These are phyloP conservation scores for Brenthis ino DNA, from an alignment of 2,888 invertebrate species.

Conservation along the genomic window DNA sequence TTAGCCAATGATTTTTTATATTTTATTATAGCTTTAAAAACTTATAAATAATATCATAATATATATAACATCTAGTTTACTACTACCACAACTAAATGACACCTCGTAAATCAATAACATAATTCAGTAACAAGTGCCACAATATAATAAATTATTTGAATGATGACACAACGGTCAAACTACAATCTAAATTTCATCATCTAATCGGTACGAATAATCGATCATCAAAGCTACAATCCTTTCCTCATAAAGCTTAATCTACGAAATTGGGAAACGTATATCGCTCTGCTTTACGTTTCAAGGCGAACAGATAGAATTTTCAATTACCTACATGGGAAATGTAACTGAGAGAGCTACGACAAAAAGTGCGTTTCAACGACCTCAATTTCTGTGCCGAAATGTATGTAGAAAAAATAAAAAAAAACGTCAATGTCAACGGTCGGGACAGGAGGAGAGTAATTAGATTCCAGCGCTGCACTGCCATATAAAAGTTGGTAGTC, in stretches of 20 bases:
- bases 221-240: slow-evolving; percentile 9
- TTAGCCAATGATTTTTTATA: too few species aligned
- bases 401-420: slow-evolving; percentile 33
- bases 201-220: slow-evolving; percentile 16
- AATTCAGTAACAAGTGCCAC: too few species aligned
- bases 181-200: neutral
- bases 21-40: too few species aligned
- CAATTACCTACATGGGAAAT: slow-evolving; percentile 20
- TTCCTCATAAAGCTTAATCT: slow-evolving; percentile 21
- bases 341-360: slow-evolving; percentile 11
- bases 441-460: slow-evolving; percentile 41
- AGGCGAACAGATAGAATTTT: slow-evolving; percentile 28
- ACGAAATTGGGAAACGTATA: slow-evolving; percentile 12
- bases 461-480: slow-evolving; percentile 45
- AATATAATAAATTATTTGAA: too few species aligned
- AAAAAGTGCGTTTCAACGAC: slow-evolving; percentile 23
- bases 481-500: slow-evolving; percentile 43
- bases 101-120: too few species aligned
- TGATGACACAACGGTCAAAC: neutral
- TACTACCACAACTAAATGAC: too few species aligned
- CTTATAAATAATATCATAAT: too few species aligned
- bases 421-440: slow-evolving; percentile 37
- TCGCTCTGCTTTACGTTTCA: slow-evolving; percentile 23
- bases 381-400: slow-evolving; percentile 24
- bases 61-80: too few species aligned